These are phyloP conservation scores for Cepaea hortensis DNA, from an alignment of 2,888 invertebrate genomes.

Conservation along the genomic window DNA sequence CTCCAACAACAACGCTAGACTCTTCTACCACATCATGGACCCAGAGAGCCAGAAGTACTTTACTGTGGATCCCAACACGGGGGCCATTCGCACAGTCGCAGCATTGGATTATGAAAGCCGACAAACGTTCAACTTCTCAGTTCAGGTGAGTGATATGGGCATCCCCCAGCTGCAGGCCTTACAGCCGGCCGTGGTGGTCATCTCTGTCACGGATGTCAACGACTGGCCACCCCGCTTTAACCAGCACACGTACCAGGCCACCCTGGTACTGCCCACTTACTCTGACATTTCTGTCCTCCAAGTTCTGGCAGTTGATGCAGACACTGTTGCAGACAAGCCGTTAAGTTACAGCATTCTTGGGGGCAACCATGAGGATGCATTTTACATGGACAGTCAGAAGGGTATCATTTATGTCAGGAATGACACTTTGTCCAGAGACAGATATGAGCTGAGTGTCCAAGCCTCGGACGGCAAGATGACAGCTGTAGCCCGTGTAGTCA, in stretches of 20 bases:
- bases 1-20: slow-evolving; percentile 87
- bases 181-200: slow-evolving; percentile 86
- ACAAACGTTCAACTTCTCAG: slow-evolving; percentile 85
- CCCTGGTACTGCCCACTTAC: slow-evolving; percentile 88
- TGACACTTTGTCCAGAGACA: slow-evolving; percentile 72
- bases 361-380: slow-evolving; percentile 86
- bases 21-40: slow-evolving; percentile 90
- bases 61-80: slow-evolving; percentile 92
- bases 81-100: slow-evolving; percentile 87
- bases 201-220: slow-evolving; percentile 88
- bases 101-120: slow-evolving; percentile 77
- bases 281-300: slow-evolving; percentile 82
- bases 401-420: slow-evolving; percentile 84
- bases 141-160: slow-evolving; percentile 82
- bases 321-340: slow-evolving; percentile 80
- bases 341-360: slow-evolving; percentile 88
- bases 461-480: slow-evolving; percentile 91
- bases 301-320: slow-evolving; percentile 85
- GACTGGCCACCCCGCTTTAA: slow-evolving; percentile 91
- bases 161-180: slow-evolving; percentile 88
- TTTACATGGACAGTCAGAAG: slow-evolving; percentile 83
- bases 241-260: slow-evolving; percentile 84
- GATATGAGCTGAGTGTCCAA: slow-evolving; percentile 86
- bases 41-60: slow-evolving; percentile 83
- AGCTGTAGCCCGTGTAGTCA: slow-evolving; percentile 83